phyloP scores from a whole-genome alignment of 2,113 vertebrate genomes.

The Erinaceus europaeus region DNA sequence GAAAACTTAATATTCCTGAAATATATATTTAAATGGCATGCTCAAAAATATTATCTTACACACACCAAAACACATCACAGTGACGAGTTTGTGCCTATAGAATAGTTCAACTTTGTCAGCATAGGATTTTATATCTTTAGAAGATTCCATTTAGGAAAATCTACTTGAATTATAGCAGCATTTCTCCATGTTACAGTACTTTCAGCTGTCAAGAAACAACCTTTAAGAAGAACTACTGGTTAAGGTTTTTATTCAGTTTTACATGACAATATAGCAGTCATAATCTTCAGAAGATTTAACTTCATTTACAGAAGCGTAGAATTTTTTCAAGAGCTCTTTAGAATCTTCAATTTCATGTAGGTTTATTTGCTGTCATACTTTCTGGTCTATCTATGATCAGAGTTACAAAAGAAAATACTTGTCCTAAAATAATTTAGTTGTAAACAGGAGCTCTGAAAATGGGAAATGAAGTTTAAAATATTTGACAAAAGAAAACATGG shows the following conservation, averaged over 20 bases:
- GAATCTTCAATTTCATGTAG: constrained; percentile 11
- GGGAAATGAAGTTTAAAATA: not conserved
- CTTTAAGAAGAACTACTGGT: constrained; percentile 36
- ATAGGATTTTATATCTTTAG: constrained; percentile 20
- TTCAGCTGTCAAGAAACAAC: constrained; percentile 14
- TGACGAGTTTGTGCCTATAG: constrained; percentile 6
- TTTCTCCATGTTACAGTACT: constrained; percentile 23
- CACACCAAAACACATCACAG: not conserved
- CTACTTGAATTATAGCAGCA: constrained; percentile 41
- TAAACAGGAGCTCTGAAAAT: not conserved
- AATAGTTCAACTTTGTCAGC: constrained; percentile 42
- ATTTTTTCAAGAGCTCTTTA: not conserved
- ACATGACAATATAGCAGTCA: constrained; percentile 9
- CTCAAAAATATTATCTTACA: constrained; percentile 16
- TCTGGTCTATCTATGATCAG: constrained; percentile 41
- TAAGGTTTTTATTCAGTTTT: constrained; percentile 39
- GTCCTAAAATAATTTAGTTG: not conserved
- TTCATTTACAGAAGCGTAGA: constrained; percentile 2
- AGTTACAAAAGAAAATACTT: not conserved
- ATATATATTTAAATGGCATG: constrained; percentile 6
- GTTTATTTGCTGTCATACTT: not conserved
- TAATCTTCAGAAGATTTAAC: constrained; percentile 13
- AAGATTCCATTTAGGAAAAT: constrained; percentile 50
- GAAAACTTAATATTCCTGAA: constrained; percentile 35
- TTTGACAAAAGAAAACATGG: not conserved